These are phyloP conservation scores for Helarctos malayanus DNA, from an alignment of 2,797 vertebrate genomes.

Conservation along the genomic window DNA sequence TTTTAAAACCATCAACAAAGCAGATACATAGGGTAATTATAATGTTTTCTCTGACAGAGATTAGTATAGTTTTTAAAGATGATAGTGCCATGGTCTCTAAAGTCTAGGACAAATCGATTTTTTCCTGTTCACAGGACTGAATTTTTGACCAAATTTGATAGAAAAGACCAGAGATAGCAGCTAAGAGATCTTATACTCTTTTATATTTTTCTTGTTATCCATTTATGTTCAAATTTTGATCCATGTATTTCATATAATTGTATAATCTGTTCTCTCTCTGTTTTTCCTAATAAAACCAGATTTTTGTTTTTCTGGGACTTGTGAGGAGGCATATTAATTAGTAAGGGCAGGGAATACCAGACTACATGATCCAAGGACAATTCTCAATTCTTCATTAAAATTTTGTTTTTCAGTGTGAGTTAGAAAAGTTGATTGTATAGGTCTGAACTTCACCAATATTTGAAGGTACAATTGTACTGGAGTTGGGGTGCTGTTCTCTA, in stretches of 20 bases:
- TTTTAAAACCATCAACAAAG: neutral
- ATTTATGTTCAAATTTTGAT: neutral
- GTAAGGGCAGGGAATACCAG: neutral
- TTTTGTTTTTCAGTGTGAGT: neutral
- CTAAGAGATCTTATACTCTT: neutral
- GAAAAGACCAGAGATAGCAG: neutral
- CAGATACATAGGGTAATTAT: neutral
- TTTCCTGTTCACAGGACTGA: neutral
- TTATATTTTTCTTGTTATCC: neutral
- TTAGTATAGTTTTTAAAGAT: neutral
- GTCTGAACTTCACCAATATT: neutral
- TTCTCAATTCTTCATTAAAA: neutral
- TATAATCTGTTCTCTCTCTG: neutral
- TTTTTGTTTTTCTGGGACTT: neutral
- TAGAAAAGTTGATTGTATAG: neutral
- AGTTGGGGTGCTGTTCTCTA: neutral
- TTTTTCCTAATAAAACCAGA: neutral
- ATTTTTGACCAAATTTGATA: constrained; percentile 22
- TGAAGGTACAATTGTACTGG: neutral
- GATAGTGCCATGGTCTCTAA: neutral
- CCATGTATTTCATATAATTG: neutral
- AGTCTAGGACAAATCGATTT: neutral
- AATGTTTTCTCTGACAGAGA: neutral
- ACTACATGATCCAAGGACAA: neutral
- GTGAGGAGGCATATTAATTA: neutral